Evolutionary conservation across 2,113 vertebrate species (phyloP), one percentile per base, ranked within the genome.

Genomic region (Erpornis zantholeuca): DNA sequence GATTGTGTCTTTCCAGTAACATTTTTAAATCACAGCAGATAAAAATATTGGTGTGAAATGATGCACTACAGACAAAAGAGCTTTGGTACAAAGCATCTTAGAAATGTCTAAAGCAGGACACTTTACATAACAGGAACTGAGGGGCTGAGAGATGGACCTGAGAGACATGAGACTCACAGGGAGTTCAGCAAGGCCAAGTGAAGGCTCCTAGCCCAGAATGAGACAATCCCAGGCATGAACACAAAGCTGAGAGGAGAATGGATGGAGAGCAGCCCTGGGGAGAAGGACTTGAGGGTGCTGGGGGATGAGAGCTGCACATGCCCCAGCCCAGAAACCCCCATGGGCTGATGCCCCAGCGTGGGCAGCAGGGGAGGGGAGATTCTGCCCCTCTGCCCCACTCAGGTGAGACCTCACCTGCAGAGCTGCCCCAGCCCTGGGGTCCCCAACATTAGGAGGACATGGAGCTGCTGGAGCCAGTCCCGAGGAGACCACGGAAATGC

Each of bases 11-110:
- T 90, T 82, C 60, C 42, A 87, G 86, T 24, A 96, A 75, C 22
- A 31, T 82, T 94, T 94, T 96, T 86, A 88, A 94, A 93, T 92
- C 87, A 54, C 1, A 2, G 80, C 80, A 96, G 86, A 94, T 94
- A 97, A 96, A 97, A 96, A 94, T 94, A 97, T 38, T 93, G 92
- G 76, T 83, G 89, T 54, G 85, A 65, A 93, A 76, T 44, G 76
- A 90, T 59, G 81, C 72, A 59, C 52, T 89, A 83, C 15, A 92
- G 82, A 93, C 52, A 94, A 77, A 78, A 45, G 70, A 85, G 45
- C 27, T 82, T 54, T 25, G 28, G 21, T n/a, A 45, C 3, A 31
- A 86, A 77, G 52, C 5, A 2, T 21, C 44, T 90, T 16, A 70
- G 63, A 31, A 68, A 70, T 36, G 42, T 4, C 72, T 77, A 29